Conservation (phyloP, 2,113 vertebrate genomes). For the Lanius collurio region DNA sequence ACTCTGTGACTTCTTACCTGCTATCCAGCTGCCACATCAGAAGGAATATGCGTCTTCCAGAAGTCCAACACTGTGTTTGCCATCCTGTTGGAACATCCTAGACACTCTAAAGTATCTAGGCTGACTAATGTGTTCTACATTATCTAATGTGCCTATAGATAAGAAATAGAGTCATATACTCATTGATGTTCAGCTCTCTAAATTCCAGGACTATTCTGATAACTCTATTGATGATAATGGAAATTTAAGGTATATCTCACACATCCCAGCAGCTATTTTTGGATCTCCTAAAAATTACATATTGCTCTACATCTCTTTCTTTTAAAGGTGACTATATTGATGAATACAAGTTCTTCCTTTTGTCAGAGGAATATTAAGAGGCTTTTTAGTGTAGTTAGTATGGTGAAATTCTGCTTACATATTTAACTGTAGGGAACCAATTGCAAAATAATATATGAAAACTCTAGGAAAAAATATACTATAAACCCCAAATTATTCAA, state of each 20-base stretch:
- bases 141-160: background rate
- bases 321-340: fast-evolving
- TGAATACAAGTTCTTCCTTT: background rate
- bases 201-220: background rate
- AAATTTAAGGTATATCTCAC: background rate
- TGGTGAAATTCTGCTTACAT: background rate
- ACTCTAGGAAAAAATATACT: background rate
- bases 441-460: background rate
- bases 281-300: background rate
- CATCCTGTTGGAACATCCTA: background rate
- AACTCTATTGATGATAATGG: background rate
- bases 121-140: background rate
- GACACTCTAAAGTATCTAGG: background rate
- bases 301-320: background rate
- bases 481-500: background rate
- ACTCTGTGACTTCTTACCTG: background rate
- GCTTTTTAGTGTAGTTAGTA: background rate
- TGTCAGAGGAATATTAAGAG: background rate
- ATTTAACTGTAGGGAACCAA: background rate
- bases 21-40: background rate
- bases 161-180: background rate
- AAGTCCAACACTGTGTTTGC: background rate
- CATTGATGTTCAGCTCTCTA: background rate
- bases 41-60: background rate
- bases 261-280: background rate